Percentiles rank a stretch among this genome's conserved stretches.
Evolutionary conservation across 2,797 vertebrate genomes (phyloP).

Genomic region (Salarias fasciatus): DNA sequence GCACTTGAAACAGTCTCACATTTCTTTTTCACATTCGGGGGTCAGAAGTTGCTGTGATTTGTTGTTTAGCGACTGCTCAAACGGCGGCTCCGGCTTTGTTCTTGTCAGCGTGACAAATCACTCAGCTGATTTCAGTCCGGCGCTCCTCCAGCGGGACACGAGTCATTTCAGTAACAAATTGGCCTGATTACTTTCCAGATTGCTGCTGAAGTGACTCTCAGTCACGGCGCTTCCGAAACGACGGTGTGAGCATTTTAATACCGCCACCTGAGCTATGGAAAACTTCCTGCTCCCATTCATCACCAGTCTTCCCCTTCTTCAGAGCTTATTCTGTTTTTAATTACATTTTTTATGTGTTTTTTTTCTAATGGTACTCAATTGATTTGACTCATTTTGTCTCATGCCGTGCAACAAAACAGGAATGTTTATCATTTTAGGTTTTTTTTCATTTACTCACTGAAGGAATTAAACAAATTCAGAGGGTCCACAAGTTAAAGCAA

Average conservation of each 20-base stretch:
- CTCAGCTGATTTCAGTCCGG: conserved; percentile 56
- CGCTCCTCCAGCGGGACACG: conserved; percentile 54
- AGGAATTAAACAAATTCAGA: too few relatives aligned
- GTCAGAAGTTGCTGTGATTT: conserved; percentile 36
- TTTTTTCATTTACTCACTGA: too few relatives aligned
- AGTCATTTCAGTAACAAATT: conserved; percentile 80
- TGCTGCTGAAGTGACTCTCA: conserved; percentile 71
- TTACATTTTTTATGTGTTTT: too few relatives aligned
- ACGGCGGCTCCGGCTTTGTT: conserved; percentile 22
- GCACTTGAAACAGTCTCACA: too few relatives aligned
- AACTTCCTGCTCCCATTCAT: conserved; percentile 17
- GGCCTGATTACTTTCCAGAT: conserved; percentile 72
- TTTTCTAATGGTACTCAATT: too few relatives aligned
- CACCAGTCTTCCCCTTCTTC: neutral
- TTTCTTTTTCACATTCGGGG: neutral
- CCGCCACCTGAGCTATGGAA: conserved; percentile 40
- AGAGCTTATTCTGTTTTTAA: neutral
- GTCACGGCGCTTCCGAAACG: conserved; percentile 57
- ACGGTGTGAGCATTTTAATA: conserved; percentile 50
- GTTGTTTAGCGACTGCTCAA: conserved; percentile 31
- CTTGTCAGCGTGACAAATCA: conserved; percentile 56
- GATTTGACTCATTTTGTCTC: too few relatives aligned
- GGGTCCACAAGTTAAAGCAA: too few relatives aligned
- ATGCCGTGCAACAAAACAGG: too few relatives aligned
- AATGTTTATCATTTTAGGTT: too few relatives aligned